Percentiles rank a stretch among this genome's conserved stretches.
Evolutionary conservation across 2,797 vertebrate species (phyloP).

Genomic region (Microctenopoma stevenorrisi): DNA sequence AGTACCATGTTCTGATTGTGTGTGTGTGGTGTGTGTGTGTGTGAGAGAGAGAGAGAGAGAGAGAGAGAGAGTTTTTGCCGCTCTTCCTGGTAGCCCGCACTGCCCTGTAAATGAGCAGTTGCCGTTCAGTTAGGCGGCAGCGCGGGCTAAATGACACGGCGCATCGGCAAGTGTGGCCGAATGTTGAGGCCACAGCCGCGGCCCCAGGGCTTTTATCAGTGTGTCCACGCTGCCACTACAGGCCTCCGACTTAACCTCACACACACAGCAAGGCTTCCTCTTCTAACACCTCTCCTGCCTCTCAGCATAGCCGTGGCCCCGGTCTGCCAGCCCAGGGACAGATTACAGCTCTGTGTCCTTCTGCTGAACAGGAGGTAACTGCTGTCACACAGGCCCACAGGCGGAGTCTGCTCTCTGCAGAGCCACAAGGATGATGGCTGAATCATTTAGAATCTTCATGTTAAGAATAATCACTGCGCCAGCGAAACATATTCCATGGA

Average conservation of each 20-base stretch:
- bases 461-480: conserved; percentile 21
- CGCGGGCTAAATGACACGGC: conserved; percentile 84
- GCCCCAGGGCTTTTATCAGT: conserved; percentile 84
- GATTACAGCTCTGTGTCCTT: conserved; percentile 61
- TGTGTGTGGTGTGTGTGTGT: conserved; percentile 23
- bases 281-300: conserved; percentile 80
- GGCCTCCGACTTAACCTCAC: conserved; percentile 81
- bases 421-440: conserved; percentile 2
- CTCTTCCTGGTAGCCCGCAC: conserved; percentile 81
- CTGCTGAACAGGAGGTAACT: conserved; percentile 36
- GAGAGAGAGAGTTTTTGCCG: conserved; percentile 58
- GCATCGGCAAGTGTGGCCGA: conserved; percentile 82
- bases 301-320: conserved; percentile 62
- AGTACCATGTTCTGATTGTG: conserved; percentile 62
- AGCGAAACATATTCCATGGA: conserved; percentile 26
- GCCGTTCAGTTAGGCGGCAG: conserved; percentile 81
- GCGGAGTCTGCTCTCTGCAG: conserved; percentile 11
- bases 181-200: conserved; percentile 80
- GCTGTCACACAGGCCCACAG: conserved; percentile 30
- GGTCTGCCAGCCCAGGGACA: conserved; percentile 69
- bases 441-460: conserved; percentile 2
- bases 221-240: conserved; percentile 74
- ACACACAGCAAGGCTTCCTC: conserved; percentile 79
- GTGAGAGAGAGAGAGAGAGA: conserved; percentile 36
- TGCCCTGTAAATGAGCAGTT: conserved; percentile 87